These are phyloP conservation scores for Urocyon cinereoargenteus DNA, from an alignment of 2,797 vertebrate genomes.

Conservation along the genomic window DNA sequence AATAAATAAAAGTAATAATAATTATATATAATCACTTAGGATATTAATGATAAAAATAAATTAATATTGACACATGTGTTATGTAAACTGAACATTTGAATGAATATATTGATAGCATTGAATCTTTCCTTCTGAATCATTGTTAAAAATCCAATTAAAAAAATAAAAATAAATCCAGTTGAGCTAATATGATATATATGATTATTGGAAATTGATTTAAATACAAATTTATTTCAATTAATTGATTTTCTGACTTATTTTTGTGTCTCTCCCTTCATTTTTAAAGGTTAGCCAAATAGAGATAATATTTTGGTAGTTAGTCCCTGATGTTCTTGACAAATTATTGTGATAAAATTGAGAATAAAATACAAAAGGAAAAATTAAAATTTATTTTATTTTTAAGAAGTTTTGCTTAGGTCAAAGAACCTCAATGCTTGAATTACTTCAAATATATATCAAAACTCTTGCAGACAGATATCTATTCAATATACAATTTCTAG, in stretches of 20 bases:
- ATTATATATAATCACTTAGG: neutral
- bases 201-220: neutral
- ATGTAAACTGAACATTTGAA: neutral
- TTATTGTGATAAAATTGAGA: neutral
- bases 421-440: neutral
- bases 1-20: neutral
- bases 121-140: neutral
- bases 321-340: neutral
- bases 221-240: neutral
- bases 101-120: neutral
- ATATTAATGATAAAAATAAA: too few species aligned
- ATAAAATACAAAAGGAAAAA: neutral
- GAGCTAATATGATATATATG: neutral
- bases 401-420: neutral
- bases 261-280: neutral
- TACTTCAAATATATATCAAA: neutral
- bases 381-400: neutral
- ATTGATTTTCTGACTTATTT: neutral
- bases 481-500: neutral
- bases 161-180: neutral
- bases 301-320: neutral
- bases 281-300: neutral
- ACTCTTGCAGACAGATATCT: neutral
- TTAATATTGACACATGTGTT: neutral
- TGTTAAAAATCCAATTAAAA: neutral